A percentile compares a stretch with the other conserved stretches of the same genome.
Evolutionary conservation across 64 coral and sea anemone genomes (phyloP).

Genomic region (Montipora efflorescens): DNA sequence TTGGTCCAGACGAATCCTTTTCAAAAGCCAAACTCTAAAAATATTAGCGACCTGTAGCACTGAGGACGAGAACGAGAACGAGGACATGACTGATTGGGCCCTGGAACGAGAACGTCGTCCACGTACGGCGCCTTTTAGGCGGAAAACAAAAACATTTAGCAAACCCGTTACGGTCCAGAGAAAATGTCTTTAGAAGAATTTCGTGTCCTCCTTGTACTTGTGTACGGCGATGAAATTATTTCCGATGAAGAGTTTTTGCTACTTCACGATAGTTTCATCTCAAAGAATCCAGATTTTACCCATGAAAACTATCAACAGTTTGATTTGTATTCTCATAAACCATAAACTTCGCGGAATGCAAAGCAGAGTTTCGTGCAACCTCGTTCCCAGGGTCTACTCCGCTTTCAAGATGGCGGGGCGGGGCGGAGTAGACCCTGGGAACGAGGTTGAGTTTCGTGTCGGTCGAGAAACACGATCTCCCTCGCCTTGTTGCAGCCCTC

Average conservation of each 20-base stretch:
- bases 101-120: slow-evolving; percentile 34
- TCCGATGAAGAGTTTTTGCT: slow-evolving; percentile 52
- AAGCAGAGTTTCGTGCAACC: slow-evolving; percentile 1
- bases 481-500: background rate
- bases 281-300: slow-evolving; percentile 51
- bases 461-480: slow-evolving; percentile 15
- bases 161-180: background rate
- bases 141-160: slow-evolving; percentile 34
- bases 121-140: background rate
- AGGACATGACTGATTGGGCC: slow-evolving; percentile 26
- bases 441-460: background rate
- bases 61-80: slow-evolving; percentile 10
- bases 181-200: slow-evolving; percentile 3
- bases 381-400: too few relatives aligned
- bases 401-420: too few relatives aligned
- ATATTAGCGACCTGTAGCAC: background rate
- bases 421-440: too few relatives aligned
- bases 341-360: background rate
- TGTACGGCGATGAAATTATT: slow-evolving; percentile 39
- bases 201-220: background rate
- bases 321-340: slow-evolving; percentile 17
- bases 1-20: too few relatives aligned
- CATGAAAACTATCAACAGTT: slow-evolving; percentile 27
- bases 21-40: too few relatives aligned
- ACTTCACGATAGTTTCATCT: slow-evolving; percentile 28